These are phyloP conservation scores for Pseudotriccus pelzelni DNA, from an alignment of 2,797 vertebrate genomes.

Conservation along the genomic window DNA sequence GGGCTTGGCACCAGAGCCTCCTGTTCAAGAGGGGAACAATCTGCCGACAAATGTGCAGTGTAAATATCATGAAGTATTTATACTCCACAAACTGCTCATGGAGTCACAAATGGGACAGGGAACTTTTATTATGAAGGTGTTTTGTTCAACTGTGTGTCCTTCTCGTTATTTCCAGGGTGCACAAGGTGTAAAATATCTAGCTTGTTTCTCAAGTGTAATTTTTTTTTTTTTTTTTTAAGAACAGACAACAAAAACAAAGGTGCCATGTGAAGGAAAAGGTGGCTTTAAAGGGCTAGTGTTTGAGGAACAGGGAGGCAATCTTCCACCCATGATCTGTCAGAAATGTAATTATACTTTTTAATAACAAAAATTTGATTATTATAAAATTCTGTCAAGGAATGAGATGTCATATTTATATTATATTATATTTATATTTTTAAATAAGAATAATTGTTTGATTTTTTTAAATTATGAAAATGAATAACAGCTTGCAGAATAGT, in stretches of 20 bases:
- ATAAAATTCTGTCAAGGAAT: background rate
- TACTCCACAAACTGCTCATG: background rate
- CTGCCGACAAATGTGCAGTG: background rate
- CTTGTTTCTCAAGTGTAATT: background rate
- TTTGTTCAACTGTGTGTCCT: background rate
- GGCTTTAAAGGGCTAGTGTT: background rate
- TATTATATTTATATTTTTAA: background rate
- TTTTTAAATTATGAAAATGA: background rate
- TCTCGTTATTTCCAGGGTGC: background rate
- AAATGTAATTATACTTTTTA: background rate
- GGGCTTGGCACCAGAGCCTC: background rate
- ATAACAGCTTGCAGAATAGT: background rate
- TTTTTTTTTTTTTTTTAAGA: background rate
- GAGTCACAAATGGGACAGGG: accelerated
- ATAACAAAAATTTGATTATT: background rate
- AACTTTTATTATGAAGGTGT: background rate
- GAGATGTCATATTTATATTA: background rate
- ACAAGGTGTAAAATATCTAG: background rate
- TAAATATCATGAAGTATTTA: background rate
- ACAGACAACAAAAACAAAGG: background rate
- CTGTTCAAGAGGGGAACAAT: background rate
- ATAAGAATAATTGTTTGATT: background rate
- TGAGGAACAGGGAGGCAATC: background rate
- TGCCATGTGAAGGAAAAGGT: background rate
- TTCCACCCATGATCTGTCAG: background rate